Percentiles rank a stretch among this genome's conserved stretches.
Conservation (phyloP, 1,140 invertebrate genomes). For the Papilio machaon region DNA sequence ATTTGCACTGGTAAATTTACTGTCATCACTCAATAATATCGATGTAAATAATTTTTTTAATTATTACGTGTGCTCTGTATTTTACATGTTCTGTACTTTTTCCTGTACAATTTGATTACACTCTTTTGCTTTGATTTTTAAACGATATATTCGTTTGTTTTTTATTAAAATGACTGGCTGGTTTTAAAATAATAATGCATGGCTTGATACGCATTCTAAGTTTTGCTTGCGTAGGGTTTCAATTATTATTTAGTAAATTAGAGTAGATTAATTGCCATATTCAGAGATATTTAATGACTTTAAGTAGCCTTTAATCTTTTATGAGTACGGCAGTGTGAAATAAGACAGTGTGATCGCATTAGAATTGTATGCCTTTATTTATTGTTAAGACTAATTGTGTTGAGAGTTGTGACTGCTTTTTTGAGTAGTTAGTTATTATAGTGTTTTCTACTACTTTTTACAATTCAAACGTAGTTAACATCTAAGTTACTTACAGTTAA, state of each 20-base stretch:
- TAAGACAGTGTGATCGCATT: too few relatives aligned
- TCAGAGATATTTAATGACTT: too few relatives aligned
- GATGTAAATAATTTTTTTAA: conserved; percentile 74
- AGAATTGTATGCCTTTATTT: too few relatives aligned
- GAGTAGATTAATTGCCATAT: background rate
- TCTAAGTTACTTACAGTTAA: too few relatives aligned
- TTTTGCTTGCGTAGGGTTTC: background rate
- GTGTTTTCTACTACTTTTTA: too few relatives aligned
- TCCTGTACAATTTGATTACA: background rate
- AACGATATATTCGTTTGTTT: conserved; percentile 37
- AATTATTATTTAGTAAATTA: background rate
- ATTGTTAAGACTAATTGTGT: too few relatives aligned
- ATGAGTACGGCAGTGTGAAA: too few relatives aligned
- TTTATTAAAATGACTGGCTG: conserved; percentile 28
- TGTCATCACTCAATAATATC: conserved; percentile 73
- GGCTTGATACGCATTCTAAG: background rate
- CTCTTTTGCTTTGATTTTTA: background rate
- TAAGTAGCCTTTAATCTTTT: too few relatives aligned
- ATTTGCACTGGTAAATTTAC: conserved; percentile 81
- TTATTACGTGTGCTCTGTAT: conserved; percentile 45
- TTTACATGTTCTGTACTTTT: conserved; percentile 2
- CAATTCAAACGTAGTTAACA: too few relatives aligned
- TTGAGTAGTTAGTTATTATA: too few relatives aligned
- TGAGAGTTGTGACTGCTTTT: too few relatives aligned
- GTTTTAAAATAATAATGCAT: background rate